Percentiles rank a stretch among this genome's conserved stretches.
Evolutionary conservation across 2,113 vertebrate genomes (phyloP).

Genomic region (Reinhardtius hippoglossoides): DNA sequence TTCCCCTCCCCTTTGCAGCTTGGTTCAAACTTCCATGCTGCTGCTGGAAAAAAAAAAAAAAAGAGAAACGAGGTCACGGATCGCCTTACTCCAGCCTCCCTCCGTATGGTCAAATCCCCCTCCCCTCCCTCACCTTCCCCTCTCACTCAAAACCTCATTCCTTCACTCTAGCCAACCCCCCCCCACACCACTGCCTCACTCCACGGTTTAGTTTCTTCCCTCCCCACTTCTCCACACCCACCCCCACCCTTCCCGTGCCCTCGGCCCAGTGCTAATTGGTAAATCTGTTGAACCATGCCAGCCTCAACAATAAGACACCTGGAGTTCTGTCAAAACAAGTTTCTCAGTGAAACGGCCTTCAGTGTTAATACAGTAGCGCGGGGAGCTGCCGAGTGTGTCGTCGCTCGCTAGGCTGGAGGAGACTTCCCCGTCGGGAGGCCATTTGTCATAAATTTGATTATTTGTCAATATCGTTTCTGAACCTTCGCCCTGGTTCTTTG

Average conservation of each 20-base stretch:
- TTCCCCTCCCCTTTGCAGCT: constrained; percentile 46
- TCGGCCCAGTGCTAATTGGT: constrained; percentile 86
- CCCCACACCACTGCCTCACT: not conserved
- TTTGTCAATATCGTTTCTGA: constrained; percentile 33
- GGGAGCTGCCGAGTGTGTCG: constrained; percentile 48
- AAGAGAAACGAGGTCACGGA: constrained; percentile 73
- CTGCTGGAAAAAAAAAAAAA: constrained; percentile 20
- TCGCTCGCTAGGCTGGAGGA: constrained; percentile 26
- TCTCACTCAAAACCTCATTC: constrained; percentile 73
- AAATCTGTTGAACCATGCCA: constrained; percentile 86
- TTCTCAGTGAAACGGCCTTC: constrained; percentile 82
- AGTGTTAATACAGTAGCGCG: constrained; percentile 72
- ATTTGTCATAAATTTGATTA: constrained; percentile 23
- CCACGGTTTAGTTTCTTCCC: constrained; percentile 45
- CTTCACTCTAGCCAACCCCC: constrained; percentile 68
- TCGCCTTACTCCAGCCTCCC: constrained; percentile 73
- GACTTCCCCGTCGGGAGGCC: not conserved
- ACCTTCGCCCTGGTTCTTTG: constrained; percentile 35
- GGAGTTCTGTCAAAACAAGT: constrained; percentile 90
- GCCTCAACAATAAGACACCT: constrained; percentile 88
- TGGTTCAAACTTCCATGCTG: constrained; percentile 60
- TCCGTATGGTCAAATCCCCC: no score
- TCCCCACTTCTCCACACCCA: constrained; percentile 21
- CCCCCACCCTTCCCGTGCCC: constrained; percentile 67
- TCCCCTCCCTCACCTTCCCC: constrained; percentile 36